phyloP scores from a whole-genome alignment of 2,797 vertebrate genomes.

The Okamejei kenojei region DNA sequence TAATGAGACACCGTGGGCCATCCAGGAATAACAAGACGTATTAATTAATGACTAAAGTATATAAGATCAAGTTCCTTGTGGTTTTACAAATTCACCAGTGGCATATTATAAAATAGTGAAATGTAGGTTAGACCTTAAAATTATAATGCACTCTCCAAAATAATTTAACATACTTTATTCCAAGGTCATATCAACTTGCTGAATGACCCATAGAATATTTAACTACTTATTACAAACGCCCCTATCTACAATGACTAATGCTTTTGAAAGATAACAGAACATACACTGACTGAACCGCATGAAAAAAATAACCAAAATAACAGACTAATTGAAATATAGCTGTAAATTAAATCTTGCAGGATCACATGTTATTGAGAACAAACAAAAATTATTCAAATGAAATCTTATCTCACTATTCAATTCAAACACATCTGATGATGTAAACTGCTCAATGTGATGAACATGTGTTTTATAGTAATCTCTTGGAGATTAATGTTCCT shows the following conservation, averaged over 20 bases:
- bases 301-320: neutral
- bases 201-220: neutral
- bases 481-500: neutral
- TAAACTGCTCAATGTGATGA: neutral
- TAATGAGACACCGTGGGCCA: neutral
- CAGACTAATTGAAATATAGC: neutral
- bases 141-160: neutral
- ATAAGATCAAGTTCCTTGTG: neutral
- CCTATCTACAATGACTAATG: neutral
- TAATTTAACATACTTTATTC: neutral
- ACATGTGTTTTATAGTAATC: too few relatives aligned
- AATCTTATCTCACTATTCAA: neutral
- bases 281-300: neutral
- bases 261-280: slow-evolving; percentile 5
- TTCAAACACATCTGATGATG: neutral
- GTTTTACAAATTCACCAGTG: slow-evolving; percentile 6
- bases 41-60: neutral
- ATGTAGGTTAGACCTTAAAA: neutral
- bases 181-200: slow-evolving; percentile 13
- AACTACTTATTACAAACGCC: neutral
- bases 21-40: neutral
- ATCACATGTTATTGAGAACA: neutral
- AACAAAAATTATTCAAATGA: neutral
- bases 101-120: neutral
- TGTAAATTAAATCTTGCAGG: neutral